phyloP scores from a whole-genome alignment of 2,888 invertebrate species.

The Selenia dentaria region DNA sequence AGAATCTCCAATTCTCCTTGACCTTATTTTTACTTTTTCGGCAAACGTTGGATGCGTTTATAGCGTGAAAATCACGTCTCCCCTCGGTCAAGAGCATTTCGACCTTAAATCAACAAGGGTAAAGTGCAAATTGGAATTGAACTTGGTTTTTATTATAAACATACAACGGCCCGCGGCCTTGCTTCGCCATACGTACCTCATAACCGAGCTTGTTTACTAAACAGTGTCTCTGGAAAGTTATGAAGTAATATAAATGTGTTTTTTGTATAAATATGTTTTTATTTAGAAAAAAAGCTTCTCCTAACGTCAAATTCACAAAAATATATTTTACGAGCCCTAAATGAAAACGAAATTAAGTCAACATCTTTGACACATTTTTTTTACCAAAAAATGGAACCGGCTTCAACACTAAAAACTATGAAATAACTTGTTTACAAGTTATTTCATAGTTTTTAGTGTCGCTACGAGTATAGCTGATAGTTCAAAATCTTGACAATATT shows the following conservation, averaged over 20 bases:
- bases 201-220: slow-evolving; percentile 43
- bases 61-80: slow-evolving; percentile 12
- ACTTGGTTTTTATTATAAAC: slow-evolving; percentile 23
- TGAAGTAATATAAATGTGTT: slow-evolving; percentile 23
- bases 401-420: no score
- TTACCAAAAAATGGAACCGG: no score
- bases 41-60: no score
- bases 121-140: slow-evolving; percentile 9
- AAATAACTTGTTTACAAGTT: no score
- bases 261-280: slow-evolving; percentile 13
- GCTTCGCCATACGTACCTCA: slow-evolving; percentile 36
- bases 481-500: no score
- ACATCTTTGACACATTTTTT: no score
- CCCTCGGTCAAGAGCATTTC: slow-evolving; percentile 7
- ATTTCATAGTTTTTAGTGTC: no score
- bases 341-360: no score
- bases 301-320: no score
- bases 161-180: slow-evolving; percentile 33
- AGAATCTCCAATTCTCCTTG: slow-evolving; percentile 14
- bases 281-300: not conserved
- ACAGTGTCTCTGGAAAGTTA: slow-evolving; percentile 34
- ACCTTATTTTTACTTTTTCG: slow-evolving; percentile 18
- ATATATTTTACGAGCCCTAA: not conserved
- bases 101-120: slow-evolving; percentile 5
- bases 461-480: no score